Base-by-base conservation (phyloP, 1,140 invertebrate genomes). In the Fopius arisanus region DNA sequence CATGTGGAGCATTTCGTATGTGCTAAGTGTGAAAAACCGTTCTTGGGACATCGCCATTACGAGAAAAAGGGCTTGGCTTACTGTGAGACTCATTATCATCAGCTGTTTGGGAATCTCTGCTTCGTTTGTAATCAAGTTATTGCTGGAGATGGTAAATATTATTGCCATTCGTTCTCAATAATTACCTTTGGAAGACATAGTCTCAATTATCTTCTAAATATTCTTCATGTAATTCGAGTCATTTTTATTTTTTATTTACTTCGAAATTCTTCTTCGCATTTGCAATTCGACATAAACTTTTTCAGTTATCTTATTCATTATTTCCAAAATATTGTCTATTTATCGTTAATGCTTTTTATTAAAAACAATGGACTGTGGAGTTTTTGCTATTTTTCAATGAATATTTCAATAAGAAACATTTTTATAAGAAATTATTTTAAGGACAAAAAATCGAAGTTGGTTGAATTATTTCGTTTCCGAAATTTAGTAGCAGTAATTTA, bases 1-100 rank as follows among this genome's bases (percentile, higher is more conserved):
- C 98, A 99, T 89, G 98, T 99, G 14, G 98, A 99, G 92, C 98
- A 99, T 90, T 99, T 99, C 89, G 98, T 99, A 0, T 99, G 98
- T 88, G 97, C 98, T 74, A 98, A 99, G 88, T 99, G 98, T 88
- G 98, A 99, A 88, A 99, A 99, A 85, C 98, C 98, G 0, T 99
- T 99, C 90, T 92, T 99, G 82, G 98, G 98, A 0, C 97, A 98
- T 89, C 93, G 98, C 1, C 98, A 99, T 88, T 99, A 99, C 88
- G 98, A 99, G 88, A 98, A 98, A 86, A 98, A 98, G 83, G 98
- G 98, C 2, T 88, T 99, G 77, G 98, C 98, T 0, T 99, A 99
- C 87, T 99, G 98, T 87, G 98, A 99, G 88, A 97, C 96, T 78
- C 98, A 99, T 88, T 99, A 99, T 88, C 98, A 99, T 89, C 96